Percentiles rank a stretch among this genome's conserved stretches.
Conservation (phyloP, 2,113 vertebrate genomes). For the Lota lota region DNA sequence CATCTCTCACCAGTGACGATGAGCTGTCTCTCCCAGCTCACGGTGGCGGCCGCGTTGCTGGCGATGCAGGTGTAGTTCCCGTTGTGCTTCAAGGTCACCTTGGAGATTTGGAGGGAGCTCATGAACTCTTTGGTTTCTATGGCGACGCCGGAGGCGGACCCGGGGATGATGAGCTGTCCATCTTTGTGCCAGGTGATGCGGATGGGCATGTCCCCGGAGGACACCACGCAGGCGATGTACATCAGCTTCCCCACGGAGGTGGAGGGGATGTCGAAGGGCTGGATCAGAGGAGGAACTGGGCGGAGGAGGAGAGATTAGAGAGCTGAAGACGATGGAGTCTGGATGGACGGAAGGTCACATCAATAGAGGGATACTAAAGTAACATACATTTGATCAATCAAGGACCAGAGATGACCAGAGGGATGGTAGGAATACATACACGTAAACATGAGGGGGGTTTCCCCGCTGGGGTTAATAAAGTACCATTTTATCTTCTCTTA, state of each 20-base stretch:
- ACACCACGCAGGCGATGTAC: conserved; percentile 98
- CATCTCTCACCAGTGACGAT: conserved; percentile 87
- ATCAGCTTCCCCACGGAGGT: conserved; percentile 97
- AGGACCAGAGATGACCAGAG: no score
- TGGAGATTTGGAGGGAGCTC: conserved; percentile 99
- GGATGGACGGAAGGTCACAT: no score
- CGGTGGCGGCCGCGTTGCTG: conserved; percentile 92
- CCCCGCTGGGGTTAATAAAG: no score
- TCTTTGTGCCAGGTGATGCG: conserved; percentile 99
- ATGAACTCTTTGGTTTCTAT: conserved; percentile 99
- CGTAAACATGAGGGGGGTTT: no score
- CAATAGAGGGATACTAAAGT: no score
- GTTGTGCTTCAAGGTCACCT: conserved; percentile 95
- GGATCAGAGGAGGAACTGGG: conserved; percentile 94
- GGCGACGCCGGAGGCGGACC: conserved; percentile 86
- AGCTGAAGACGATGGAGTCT: conserved; percentile 9
- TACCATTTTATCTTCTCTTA: no score
- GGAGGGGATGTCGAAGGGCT: conserved; percentile 97
- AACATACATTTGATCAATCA: no score
- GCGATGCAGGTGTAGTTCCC: conserved; percentile 99
- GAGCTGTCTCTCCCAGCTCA: conserved; percentile 94
- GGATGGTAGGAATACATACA: no score
- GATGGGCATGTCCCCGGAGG: conserved; percentile 98
- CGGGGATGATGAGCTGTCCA: conserved; percentile 91
- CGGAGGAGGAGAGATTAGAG: background rate